Percentiles rank a stretch among this genome's conserved stretches.
Evolutionary conservation across 2,113 vertebrate genomes (phyloP).

Genomic region (Sceloporus tristichus): DNA sequence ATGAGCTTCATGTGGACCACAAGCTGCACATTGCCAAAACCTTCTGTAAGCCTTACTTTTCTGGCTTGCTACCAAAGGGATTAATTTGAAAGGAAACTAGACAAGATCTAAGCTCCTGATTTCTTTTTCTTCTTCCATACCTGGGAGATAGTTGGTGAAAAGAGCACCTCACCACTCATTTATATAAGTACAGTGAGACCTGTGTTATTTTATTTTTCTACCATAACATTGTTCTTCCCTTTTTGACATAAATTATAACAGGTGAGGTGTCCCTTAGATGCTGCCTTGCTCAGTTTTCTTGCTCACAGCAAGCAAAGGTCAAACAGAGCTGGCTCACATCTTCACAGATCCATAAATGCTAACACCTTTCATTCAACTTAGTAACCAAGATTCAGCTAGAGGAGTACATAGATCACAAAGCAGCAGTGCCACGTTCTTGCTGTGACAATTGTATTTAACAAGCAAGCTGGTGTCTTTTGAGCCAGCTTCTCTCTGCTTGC

Average conservation of each 20-base stretch:
- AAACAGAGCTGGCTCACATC: neutral
- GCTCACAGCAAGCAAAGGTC: slow-evolving; percentile 24
- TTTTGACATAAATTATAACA: slow-evolving; percentile 16
- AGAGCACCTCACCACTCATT: neutral
- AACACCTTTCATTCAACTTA: slow-evolving; percentile 40
- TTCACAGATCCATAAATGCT: slow-evolving; percentile 20
- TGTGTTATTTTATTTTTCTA: neutral
- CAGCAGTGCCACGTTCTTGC: neutral
- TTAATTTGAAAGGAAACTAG: neutral
- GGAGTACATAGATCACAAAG: slow-evolving; percentile 21
- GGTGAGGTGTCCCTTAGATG: neutral
- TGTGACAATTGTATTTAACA: neutral
- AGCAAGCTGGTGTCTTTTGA: slow-evolving; percentile 1
- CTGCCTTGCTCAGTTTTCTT: neutral
- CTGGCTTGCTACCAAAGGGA: neutral
- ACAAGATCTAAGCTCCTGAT: neutral
- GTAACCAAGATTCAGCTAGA: neutral
- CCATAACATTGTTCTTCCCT: neutral
- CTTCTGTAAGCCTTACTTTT: too few relatives aligned
- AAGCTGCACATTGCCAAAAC: too few relatives aligned
- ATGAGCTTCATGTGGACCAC: too few relatives aligned
- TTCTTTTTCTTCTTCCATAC: neutral
- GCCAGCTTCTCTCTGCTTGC: neutral
- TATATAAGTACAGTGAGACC: neutral
- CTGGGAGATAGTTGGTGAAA: neutral